Evolutionary conservation across 2,888 invertebrate species (phyloP).

Genomic region (Hecatera dysodea): DNA sequence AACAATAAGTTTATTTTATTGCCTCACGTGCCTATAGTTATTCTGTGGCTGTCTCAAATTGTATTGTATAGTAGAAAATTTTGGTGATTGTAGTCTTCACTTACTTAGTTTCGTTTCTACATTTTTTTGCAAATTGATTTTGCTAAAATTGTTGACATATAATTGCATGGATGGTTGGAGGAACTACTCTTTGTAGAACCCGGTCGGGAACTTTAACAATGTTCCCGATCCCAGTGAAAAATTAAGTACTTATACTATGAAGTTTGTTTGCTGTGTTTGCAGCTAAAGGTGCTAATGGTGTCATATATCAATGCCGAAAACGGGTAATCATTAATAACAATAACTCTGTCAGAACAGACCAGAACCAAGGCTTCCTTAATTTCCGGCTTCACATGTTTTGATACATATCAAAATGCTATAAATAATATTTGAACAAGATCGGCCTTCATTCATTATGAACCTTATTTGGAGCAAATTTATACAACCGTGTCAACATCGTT

Average conservation of each 20-base stretch:
- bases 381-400: constrained; percentile 46
- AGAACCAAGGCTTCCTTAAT: constrained; percentile 34
- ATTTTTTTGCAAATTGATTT: too few species aligned
- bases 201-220: background rate
- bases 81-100: too few species aligned
- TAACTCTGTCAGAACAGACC: constrained; percentile 9
- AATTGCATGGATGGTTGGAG: background rate
- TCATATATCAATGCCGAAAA: background rate
- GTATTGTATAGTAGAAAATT: too few species aligned
- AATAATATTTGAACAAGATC: constrained; percentile 46
- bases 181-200: background rate
- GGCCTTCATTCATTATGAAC: constrained; percentile 39
- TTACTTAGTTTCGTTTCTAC: too few species aligned
- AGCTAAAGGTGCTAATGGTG: too few species aligned
- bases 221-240: too few species aligned
- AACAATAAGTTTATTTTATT: too few species aligned
- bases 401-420: constrained; percentile 46
- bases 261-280: too few species aligned
- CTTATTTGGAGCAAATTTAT: constrained; percentile 38
- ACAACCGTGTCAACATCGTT: background rate
- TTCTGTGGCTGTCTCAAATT: too few species aligned
- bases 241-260: too few species aligned
- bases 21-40: too few species aligned
- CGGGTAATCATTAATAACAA: constrained; percentile 23
- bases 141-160: too few species aligned